These are phyloP conservation scores for Vicugna pacos DNA, from an alignment of 2,113 vertebrate genomes.

Conservation along the genomic window DNA sequence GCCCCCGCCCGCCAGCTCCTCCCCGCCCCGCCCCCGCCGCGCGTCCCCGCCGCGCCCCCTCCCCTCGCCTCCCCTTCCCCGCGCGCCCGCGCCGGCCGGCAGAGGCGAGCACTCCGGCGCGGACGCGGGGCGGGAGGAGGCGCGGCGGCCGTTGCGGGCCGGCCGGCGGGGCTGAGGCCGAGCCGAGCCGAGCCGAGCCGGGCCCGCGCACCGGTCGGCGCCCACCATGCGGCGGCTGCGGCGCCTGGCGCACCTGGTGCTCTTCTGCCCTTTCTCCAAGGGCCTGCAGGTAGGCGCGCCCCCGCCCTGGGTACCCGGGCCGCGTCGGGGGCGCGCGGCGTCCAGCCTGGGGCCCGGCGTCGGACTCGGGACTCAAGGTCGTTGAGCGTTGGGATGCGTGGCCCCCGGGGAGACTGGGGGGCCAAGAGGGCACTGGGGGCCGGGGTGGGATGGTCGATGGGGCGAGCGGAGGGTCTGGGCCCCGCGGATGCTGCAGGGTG, in stretches of 20 bases:
- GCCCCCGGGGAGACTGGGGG: neutral
- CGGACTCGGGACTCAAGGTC: neutral
- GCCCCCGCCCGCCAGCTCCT: too few relatives aligned
- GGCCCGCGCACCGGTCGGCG: constrained; percentile 44
- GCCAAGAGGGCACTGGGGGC: accelerated
- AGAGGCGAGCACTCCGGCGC: constrained; percentile 44
- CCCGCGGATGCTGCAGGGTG: neutral
- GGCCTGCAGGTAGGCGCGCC: constrained; percentile 91
- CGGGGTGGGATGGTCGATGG: accelerated
- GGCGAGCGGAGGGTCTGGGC: neutral
- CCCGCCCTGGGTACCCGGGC: neutral
- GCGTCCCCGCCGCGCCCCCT: too few relatives aligned
- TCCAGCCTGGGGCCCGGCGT: too few relatives aligned
- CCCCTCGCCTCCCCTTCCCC: neutral
- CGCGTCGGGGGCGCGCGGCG: neutral
- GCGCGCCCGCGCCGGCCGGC: neutral
- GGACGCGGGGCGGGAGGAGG: constrained; percentile 44
- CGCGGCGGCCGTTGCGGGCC: constrained; percentile 55
- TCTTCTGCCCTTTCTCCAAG: constrained; percentile 94
- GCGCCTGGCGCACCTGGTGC: constrained; percentile 92
- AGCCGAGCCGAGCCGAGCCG: constrained; percentile 10
- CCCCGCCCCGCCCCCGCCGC: too few relatives aligned
- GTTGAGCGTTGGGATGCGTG: neutral
- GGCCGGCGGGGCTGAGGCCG: constrained; percentile 61
- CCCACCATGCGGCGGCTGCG: constrained; percentile 92